Percentiles rank a stretch among this genome's conserved stretches.
Evolutionary conservation across 2,113 vertebrate genomes (phyloP).

Genomic region (Chamaetylas fuelleborni): DNA sequence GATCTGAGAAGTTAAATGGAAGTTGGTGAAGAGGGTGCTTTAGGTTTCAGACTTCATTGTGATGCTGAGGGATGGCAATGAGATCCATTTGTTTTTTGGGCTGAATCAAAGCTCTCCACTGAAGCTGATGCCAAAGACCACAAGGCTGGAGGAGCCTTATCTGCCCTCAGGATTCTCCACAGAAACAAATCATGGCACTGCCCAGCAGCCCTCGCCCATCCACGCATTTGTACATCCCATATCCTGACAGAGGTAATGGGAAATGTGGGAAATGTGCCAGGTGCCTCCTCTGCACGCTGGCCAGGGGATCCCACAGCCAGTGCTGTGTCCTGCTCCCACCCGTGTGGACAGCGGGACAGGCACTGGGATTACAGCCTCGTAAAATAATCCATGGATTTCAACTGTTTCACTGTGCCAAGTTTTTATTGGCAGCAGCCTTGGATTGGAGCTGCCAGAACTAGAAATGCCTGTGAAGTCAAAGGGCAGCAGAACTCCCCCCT

Average conservation of each 20-base stretch:
- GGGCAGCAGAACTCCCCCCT: not conserved
- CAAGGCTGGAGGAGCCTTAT: not conserved
- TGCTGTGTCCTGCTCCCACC: not conserved
- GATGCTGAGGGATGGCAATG: not conserved
- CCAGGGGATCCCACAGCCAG: not conserved
- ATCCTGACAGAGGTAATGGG: not conserved
- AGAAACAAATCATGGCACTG: fast-evolving
- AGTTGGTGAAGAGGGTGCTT: fast-evolving
- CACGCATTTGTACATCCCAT: fast-evolving
- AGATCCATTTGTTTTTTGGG: not conserved
- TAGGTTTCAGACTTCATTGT: not conserved
- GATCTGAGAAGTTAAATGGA: not conserved
- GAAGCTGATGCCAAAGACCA: not conserved
- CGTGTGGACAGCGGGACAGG: fast-evolving
- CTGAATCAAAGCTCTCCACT: not conserved
- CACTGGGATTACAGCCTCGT: not conserved
- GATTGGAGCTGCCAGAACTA: not conserved
- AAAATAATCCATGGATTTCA: not conserved
- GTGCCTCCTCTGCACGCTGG: not conserved
- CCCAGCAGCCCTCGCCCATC: not conserved
- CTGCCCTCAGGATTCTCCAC: not conserved
- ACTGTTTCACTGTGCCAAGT: not conserved
- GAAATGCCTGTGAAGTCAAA: not conserved
- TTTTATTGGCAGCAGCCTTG: not conserved
- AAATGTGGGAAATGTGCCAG: not conserved